Base-by-base conservation (phyloP, 2,797 vertebrate genomes). In the Ibycter americanus region DNA sequence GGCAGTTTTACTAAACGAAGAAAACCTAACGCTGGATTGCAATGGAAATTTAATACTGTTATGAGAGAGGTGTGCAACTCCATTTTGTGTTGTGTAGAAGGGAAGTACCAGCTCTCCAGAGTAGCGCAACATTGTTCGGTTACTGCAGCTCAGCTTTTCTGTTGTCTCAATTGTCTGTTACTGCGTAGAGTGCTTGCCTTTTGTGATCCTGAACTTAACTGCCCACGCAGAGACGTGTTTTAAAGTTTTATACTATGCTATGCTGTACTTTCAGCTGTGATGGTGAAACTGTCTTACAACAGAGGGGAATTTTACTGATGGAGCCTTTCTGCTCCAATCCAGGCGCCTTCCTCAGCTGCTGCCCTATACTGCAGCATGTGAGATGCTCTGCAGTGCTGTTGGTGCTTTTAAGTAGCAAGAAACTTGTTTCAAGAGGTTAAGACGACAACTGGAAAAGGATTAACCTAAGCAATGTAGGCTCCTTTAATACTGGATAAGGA, bases 321-420 rank as follows among this genome's bases (percentile, higher is more conserved):
- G 65, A 71, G 51, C 58, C 44, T 21, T 70, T 40, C 34, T 23
- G 63, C 63, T 70, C 55, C 11, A 8, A 15, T 6, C 15, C 26
- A 8, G 42, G 18, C 31, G 8, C 23, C n/a, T 5, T 52, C 55
- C 68, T 25, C 6, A 20, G 11, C 36, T 46, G 36, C 61, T 20
- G 27, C 6, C 51, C 11, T 16, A 0, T 10, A 2, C 19, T 3
- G 26, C 46, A 18, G 31, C 0, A 3, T 6, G 4, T 0, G 42
- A 54, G 81, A 11, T 15, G n/a, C 67, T 61, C 29, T 18, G 42
- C 22, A 3, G 14, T 51, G 62, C 18, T n/a, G 31, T 6, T 87
- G 46, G 31, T 66, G 54, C 46, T 66, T 51, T 32, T 17, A 34
- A 62, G 36, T 23, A 62, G n/a, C 29, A 46, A 58, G 55, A 36